Evolutionary conservation across 2,888 invertebrate species (phyloP).

Genomic region (Elegia similella): DNA sequence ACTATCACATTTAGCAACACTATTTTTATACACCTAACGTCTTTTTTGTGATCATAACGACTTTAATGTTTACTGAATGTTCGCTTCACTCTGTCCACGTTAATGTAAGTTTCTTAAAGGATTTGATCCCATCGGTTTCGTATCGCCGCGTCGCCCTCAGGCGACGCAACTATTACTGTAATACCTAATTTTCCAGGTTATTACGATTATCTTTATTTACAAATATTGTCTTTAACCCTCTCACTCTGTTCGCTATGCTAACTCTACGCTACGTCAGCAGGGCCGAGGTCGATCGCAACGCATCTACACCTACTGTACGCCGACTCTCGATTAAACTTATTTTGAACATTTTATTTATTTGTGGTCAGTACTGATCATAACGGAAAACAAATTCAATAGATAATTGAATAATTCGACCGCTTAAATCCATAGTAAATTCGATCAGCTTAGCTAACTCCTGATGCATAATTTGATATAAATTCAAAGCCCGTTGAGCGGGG

Average conservation of each 20-base stretch:
- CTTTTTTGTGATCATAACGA: slow-evolving; percentile 73
- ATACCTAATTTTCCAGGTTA: slow-evolving; percentile 72
- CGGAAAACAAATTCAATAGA: slow-evolving; percentile 63
- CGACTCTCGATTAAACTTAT: slow-evolving; percentile 61
- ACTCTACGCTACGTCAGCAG: slow-evolving; percentile 75
- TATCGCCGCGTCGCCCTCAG: slow-evolving; percentile 57
- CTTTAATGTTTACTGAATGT: slow-evolving; percentile 67
- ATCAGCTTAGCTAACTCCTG: slow-evolving; percentile 73
- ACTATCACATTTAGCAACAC: slow-evolving; percentile 81
- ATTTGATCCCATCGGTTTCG: slow-evolving; percentile 83
- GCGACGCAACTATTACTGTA: slow-evolving; percentile 61
- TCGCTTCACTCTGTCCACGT: slow-evolving; percentile 62
- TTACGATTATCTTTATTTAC: slow-evolving; percentile 79
- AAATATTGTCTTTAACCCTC: slow-evolving; percentile 83
- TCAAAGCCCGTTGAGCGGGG: slow-evolving; percentile 51
- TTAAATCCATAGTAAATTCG: slow-evolving; percentile 81
- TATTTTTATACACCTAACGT: slow-evolving; percentile 76
- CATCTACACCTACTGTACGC: slow-evolving; percentile 64
- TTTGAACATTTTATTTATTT: slow-evolving; percentile 62
- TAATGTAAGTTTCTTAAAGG: slow-evolving; percentile 81
- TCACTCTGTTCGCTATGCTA: slow-evolving; percentile 80
- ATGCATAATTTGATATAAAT: slow-evolving; percentile 51
- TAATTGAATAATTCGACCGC: slow-evolving; percentile 70
- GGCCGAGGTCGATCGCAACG: slow-evolving; percentile 70
- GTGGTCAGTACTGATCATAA: slow-evolving; percentile 65